Percentiles rank a stretch among this genome's conserved stretches.
phyloP scores from a whole-genome alignment of 2,113 vertebrate species.

The Alligator mississippiensis region DNA sequence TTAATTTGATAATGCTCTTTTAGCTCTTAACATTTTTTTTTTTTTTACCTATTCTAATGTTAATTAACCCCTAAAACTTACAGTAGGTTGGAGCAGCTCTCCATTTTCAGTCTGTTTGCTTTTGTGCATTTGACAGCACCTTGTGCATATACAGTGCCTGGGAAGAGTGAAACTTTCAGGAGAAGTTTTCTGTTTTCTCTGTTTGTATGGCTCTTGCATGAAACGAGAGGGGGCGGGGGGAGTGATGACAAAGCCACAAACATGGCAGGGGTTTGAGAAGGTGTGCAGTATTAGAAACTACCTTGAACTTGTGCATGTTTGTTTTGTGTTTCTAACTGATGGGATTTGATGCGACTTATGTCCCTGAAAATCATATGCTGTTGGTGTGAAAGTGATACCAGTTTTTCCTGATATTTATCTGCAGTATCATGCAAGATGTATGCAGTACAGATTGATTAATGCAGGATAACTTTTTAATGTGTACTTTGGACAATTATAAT shows the following conservation, averaged over 20 bases:
- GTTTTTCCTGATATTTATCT: constrained; percentile 35
- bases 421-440: background rate
- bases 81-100: constrained; percentile 2
- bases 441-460: background rate
- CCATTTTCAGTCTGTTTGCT: constrained; percentile 14
- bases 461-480: background rate
- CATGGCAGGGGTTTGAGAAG: background rate
- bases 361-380: constrained; percentile 38
- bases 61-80: background rate
- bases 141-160: background rate
- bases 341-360: constrained; percentile 37
- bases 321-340: constrained; percentile 34
- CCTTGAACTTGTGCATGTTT: constrained; percentile 41
- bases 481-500: background rate
- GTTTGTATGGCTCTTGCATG: constrained; percentile 60
- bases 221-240: constrained; percentile 60
- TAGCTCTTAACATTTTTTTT: background rate
- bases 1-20: background rate
- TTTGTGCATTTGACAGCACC: constrained; percentile 33
- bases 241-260: constrained; percentile 59
- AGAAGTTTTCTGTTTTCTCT: constrained; percentile 50
- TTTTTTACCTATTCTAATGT: background rate
- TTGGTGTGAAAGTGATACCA: background rate
- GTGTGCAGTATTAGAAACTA: constrained; percentile 17
- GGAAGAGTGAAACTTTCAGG: constrained; percentile 50